Evolutionary conservation across 2,113 vertebrate species (phyloP), one percentile per base, ranked within the genome.

Genomic region (Notothenia coriiceps): DNA sequence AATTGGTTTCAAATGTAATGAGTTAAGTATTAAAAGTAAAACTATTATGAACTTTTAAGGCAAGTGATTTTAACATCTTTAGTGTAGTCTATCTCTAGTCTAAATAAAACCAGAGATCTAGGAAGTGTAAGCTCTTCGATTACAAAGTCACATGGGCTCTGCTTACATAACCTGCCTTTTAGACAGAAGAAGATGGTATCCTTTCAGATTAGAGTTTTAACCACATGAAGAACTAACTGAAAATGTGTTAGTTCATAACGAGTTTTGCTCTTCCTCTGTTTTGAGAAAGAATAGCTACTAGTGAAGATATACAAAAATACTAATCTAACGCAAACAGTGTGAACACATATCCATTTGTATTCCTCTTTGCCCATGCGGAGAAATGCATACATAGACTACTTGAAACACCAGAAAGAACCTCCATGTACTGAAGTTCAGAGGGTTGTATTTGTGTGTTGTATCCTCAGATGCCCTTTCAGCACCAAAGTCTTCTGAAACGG

Each of bases 181-280:
- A 74, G 57, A n/a, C 33, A 20, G 0, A 35, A 5, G 35, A 35
- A 35, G 35, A 35, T 7, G 3, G 35, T 1, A 51, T 25, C 60
- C 50, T 7, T 50, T 65, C 20, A 7, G 51, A 0, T 61, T 66
- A 11, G 62, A 44, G 63, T 40, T 69, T 87, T 49, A 17, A 22
- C 55, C 56, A 57, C n/a, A 61, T 17, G 9, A 64, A 67, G 44
- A 68, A 29, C 25, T 13, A 14, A 20, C 47, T 69, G 64, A 11
- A 14, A 46, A 51, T 52, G 51, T 25, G 14, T 18, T 9, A 35
- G 35, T 13, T 77, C 9, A 17, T 15, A 29, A 50, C 15, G 20
- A 54, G 46, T 29, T 6, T 49, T 20, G 6, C 14, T 61, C 22
- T 55, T 22, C 10, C 15, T 51, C 50, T 12, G 25, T 29, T 22